Conservation (phyloP, 2,888 invertebrate genomes). For the Megalurothrips usitatus region DNA sequence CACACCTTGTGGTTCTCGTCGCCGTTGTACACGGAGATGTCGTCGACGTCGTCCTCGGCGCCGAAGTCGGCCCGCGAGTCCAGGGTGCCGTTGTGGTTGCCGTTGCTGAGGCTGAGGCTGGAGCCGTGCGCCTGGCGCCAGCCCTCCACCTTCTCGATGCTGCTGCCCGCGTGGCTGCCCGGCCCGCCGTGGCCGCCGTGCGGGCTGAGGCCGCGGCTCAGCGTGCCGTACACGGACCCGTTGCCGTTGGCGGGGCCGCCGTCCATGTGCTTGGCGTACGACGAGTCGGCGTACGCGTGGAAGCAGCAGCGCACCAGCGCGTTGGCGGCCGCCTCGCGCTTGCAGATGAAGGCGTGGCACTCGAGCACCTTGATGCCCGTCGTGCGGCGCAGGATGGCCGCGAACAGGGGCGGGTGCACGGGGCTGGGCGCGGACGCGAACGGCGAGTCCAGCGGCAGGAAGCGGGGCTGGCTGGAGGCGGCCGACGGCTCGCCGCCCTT, state of each 20-base stretch:
- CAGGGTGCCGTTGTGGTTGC: slow-evolving; percentile 47
- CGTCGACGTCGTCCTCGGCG: slow-evolving; percentile 56
- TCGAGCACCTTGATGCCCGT: slow-evolving; percentile 96
- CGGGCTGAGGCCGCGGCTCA: slow-evolving; percentile 44
- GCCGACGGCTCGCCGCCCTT: slow-evolving; percentile 57
- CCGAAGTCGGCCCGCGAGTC: slow-evolving; percentile 49
- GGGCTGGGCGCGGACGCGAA: slow-evolving; percentile 89
- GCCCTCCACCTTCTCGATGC: slow-evolving; percentile 51
- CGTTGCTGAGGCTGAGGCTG: slow-evolving; percentile 45
- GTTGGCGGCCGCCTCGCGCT: slow-evolving; percentile 93
- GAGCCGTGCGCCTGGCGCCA: slow-evolving; percentile 48
- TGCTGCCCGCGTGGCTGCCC: slow-evolving; percentile 40
- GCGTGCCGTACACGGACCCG: slow-evolving; percentile 50
- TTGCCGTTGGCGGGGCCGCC: slow-evolving; percentile 49
- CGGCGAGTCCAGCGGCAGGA: slow-evolving; percentile 92
- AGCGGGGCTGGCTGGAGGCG: slow-evolving; percentile 58
- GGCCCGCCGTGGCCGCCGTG: slow-evolving; percentile 39
- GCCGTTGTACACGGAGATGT: slow-evolving; percentile 79
- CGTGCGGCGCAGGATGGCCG: slow-evolving; percentile 91
- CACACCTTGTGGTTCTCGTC: slow-evolving; percentile 93
- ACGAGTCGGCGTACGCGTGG: slow-evolving; percentile 95
- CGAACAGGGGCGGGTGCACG: slow-evolving; percentile 93
- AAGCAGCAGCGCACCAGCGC: slow-evolving; percentile 96
- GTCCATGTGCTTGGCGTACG: slow-evolving; percentile 76
- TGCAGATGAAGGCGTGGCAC: slow-evolving; percentile 98